Conservation (phyloP, 2,113 vertebrate genomes). For the Pseudopipra pipra region DNA sequence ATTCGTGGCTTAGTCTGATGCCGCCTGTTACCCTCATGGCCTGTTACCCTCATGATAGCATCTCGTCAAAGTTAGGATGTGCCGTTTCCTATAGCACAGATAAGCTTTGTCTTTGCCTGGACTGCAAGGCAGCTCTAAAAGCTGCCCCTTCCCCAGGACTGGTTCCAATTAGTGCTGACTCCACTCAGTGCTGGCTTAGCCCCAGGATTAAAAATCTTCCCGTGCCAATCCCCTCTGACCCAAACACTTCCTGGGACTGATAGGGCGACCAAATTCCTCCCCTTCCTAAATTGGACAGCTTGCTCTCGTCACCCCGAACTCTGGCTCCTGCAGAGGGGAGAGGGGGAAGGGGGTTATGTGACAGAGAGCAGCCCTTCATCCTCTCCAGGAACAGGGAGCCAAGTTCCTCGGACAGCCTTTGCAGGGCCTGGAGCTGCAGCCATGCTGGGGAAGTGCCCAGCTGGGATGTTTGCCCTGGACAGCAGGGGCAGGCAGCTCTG, state of each 20-base stretch:
- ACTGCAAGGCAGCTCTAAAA: neutral
- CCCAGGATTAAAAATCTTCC: constrained; percentile 37
- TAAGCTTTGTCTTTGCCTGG: constrained; percentile 5
- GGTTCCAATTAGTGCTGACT: constrained; percentile 48
- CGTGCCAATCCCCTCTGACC: constrained; percentile 35
- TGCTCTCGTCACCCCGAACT: neutral
- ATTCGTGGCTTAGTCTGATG: neutral
- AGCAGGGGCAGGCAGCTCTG: neutral
- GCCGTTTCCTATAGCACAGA: constrained; percentile 43
- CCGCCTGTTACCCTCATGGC: neutral
- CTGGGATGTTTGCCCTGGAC: neutral
- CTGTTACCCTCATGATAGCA: neutral
- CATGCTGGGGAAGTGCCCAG: accelerated
- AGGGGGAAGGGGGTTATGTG: neutral
- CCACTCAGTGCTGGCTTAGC: neutral
- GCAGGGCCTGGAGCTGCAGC: neutral
- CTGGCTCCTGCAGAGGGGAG: neutral
- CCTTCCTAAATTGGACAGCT: constrained; percentile 31
- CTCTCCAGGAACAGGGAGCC: neutral
- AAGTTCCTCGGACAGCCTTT: neutral
- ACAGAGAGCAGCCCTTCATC: neutral
- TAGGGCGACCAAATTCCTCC: neutral
- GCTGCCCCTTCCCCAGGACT: neutral
- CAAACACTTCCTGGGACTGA: constrained; percentile 54
- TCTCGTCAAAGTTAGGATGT: neutral